Evolutionary conservation across 2,888 invertebrate genomes (phyloP), one percentile per base, ranked within the genome.

Genomic region (Stratiomys singularior): DNA sequence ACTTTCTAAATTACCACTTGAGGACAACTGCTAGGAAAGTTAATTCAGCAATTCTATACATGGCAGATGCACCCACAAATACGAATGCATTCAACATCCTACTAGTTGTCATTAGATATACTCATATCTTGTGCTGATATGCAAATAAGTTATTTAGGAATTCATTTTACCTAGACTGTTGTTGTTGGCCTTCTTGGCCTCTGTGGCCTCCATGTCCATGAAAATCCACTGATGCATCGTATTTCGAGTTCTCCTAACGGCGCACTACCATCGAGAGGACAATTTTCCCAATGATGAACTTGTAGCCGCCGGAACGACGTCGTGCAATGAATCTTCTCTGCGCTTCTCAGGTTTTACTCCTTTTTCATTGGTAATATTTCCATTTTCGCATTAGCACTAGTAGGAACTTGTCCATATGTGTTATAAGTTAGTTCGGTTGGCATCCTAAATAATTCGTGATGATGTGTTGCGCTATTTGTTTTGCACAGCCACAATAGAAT

Each of bases 321-420:
- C 52, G 52, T 52, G 52, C 52, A 52, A 52, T 52, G 52, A 52
- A 52, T 52, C 52, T 52, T 52, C n/a, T 52, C 15, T 52, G 52
- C 13, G 44, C 44, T 13, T 44, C 44, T 44, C 44, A 9, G 7
- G 9, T 5, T 52, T 52, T 13, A 4, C 4, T 52, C 15, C 52
- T 15, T 52, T 52, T 52, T 52, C 15, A 5, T 9, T 52, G 4
- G n/a, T 3, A 18, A 52, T 52, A 52, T 52, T 52, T n/a, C 52
- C 52, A 52, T 52, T 52, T 52, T 52, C 18, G 52, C 52, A 52
- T 52, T 52, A 52, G 52, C 52, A 52, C 52, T 18, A 13, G 15
- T 52, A 52, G 52, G 18, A 13, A 15, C 15, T 52, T 13, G 52
- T 52, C 37, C 9, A 4, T 15, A 52, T 18, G 52, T 52, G 15